A percentile compares a stretch with the other conserved stretches of the same genome.
Conservation (phyloP, 2,888 invertebrate genomes). For the Agrilus mali region DNA sequence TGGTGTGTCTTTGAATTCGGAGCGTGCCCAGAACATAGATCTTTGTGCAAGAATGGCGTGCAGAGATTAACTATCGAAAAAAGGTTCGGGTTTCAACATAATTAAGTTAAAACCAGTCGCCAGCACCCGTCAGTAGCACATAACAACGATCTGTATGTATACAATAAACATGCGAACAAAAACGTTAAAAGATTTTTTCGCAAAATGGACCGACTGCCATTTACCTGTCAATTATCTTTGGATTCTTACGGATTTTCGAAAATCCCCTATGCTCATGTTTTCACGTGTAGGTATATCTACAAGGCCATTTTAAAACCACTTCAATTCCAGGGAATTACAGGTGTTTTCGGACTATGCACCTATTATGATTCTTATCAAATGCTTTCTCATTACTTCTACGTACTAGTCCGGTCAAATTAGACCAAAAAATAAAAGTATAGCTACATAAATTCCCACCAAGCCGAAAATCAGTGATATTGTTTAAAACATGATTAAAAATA, state of each 20-base stretch:
- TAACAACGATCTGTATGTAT: constrained; percentile 17
- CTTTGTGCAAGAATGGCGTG: constrained; percentile 16
- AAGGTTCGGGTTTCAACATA: constrained; percentile 26
- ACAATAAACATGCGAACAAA: constrained; percentile 21
- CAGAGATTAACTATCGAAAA: constrained; percentile 17
- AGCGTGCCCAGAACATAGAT: constrained; percentile 18
- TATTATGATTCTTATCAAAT: too few relatives aligned
- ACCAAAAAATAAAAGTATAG: too few relatives aligned
- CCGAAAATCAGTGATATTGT: too few relatives aligned
- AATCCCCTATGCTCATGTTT: too few relatives aligned
- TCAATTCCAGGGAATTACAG: too few relatives aligned
- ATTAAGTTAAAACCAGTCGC: constrained; percentile 24
- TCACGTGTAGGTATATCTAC: too few relatives aligned
- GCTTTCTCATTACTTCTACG: too few relatives aligned
- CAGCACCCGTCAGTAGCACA: constrained; percentile 13
- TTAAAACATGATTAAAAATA: too few relatives aligned
- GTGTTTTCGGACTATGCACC: too few relatives aligned
- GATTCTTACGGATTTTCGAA: constrained; percentile 7
- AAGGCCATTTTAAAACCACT: too few relatives aligned
- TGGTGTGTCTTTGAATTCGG: constrained; percentile 16
- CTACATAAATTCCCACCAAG: too few relatives aligned
- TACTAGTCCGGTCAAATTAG: too few relatives aligned
- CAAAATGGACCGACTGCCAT: constrained; percentile 11
- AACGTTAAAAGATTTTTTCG: constrained; percentile 11
- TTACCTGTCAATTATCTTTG: constrained; percentile 15